These are phyloP conservation scores for Macrocentrus cingulum DNA, from an alignment of 1,140 invertebrate genomes.

Conservation along the genomic window DNA sequence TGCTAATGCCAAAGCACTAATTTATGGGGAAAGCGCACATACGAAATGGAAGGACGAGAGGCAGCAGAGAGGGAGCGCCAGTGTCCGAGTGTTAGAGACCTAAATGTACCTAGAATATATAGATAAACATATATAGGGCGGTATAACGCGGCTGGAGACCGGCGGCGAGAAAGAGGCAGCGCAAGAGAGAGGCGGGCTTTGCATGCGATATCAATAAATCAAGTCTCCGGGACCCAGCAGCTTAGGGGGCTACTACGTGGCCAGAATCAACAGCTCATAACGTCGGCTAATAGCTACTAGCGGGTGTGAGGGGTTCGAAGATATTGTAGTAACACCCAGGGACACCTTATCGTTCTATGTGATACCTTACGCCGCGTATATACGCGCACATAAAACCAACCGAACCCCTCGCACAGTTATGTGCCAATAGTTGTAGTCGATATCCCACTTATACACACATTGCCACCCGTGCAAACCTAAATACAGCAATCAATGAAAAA, in stretches of 20 bases:
- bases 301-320: conserved; percentile 32
- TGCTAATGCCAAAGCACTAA: conserved; percentile 53
- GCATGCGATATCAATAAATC: conserved; percentile 62
- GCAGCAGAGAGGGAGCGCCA: conserved; percentile 2
- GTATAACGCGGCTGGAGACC: conserved; percentile 31
- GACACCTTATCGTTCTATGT: conserved; percentile 49
- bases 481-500: too few relatives aligned
- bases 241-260: conserved; percentile 58
- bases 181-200: conserved; percentile 47
- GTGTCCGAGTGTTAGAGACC: conserved; percentile 11
- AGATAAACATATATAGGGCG: conserved; percentile 7
- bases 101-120: neutral
- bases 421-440: neutral
- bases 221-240: conserved; percentile 53
- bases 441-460: conserved; percentile 1
- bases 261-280: conserved; percentile 62
- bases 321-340: conserved; percentile 55
- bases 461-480: too few relatives aligned
- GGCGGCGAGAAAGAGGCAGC: conserved; percentile 15
- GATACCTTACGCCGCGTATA: conserved; percentile 25
- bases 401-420: neutral
- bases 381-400: neutral
- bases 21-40: conserved; percentile 42
- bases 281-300: conserved; percentile 56
- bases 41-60: conserved; percentile 40